Evolutionary conservation across 2,888 invertebrate genomes (phyloP), one percentile per base, ranked within the genome.

Genomic region (Drosophila diplacantha): DNA sequence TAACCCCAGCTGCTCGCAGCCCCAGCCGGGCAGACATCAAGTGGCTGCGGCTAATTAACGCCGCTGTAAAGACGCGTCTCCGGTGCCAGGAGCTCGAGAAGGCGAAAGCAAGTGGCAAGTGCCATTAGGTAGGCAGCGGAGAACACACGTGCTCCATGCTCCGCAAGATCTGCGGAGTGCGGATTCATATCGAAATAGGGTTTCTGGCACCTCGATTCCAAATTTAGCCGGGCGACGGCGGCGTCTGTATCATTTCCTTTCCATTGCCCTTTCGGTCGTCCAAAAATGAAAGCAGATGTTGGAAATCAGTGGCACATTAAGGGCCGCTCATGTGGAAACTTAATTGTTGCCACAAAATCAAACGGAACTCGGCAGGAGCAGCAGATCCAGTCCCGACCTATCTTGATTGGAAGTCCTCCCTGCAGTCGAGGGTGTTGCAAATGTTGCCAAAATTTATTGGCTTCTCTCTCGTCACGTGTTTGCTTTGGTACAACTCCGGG

Each of bases 251-350:
- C 77, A 65, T 81, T 80, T 80, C 80, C 83, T 83, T 74, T 76
- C 54, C 74, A 78, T 53, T 79, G 83, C 47, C 53, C 66, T 62
- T 68, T 50, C 24, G 12, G 39, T 5, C 1, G 39, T 70, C 65
- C 62, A 70, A 83, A 86, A 86, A 85, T 85, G 79, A 79, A 86
- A 85, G 78, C 86, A 86, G 86, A 86, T 85, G 85, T 85, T 82
- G 83, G 71, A 83, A 85, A 86, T 85, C 86, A 86, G 85, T 76
- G 81, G 81, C 84, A 83, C 85, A 85, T 84, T 84, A 86, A 86
- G 84, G 72, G 75, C 84, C 74, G 76, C 76, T 84, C 85, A 85
- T 83, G 85, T 85, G 85, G 85, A 85, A 85, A 86, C 83, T 84
- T 85, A 81, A 85, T 85, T 85, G 79, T 83, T 81, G 84, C 84